Conservation (phyloP, 2,113 vertebrate species). For the Tetrao urogallus region DNA sequence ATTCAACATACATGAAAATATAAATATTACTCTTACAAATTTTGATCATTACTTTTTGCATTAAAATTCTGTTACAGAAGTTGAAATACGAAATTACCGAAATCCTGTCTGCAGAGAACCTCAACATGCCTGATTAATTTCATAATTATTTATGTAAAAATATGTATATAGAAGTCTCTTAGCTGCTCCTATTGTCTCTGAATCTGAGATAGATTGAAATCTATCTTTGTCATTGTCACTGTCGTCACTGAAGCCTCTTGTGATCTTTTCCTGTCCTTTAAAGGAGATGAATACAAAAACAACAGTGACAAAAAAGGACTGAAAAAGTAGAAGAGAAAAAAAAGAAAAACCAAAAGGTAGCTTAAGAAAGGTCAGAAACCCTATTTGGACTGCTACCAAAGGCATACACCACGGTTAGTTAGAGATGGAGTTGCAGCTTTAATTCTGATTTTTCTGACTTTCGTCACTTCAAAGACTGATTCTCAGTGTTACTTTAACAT, state of each 20-base stretch:
- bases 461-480: conserved; percentile 74
- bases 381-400: conserved; percentile 28
- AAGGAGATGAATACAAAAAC: not conserved
- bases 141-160: not conserved
- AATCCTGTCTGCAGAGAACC: not conserved
- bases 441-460: conserved; percentile 74
- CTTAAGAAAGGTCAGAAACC: conserved; percentile 33
- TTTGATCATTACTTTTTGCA: not conserved
- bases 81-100: not conserved
- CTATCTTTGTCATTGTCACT: not conserved
- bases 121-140: not conserved
- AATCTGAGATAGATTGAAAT: not conserved
- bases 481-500: conserved; percentile 75
- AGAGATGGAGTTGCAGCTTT: conserved; percentile 46
- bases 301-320: rapidly evolving
- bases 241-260: not conserved
- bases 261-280: not conserved
- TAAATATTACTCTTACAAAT: not conserved
- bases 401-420: not conserved
- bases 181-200: not conserved
- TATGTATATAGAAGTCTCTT: not conserved
- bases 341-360: not conserved
- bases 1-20: not conserved
- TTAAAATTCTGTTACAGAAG: not conserved
- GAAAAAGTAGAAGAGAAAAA: not conserved